A percentile compares a stretch with the other conserved stretches of the same genome.
Conservation (phyloP, 2,888 invertebrate species). For the Chrysolina haemoptera region DNA sequence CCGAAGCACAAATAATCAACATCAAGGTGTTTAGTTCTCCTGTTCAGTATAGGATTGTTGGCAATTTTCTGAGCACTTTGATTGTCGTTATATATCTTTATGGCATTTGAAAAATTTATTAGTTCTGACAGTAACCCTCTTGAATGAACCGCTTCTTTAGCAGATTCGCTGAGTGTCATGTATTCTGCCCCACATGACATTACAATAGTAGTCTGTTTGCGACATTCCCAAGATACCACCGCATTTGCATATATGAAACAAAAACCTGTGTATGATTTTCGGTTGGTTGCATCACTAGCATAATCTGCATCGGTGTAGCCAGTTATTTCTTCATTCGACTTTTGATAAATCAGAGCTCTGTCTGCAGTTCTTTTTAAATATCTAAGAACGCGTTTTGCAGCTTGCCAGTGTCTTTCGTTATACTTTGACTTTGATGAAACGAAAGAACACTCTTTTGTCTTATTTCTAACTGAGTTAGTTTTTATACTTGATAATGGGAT, state of each 20-base stretch:
- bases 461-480: too few species aligned
- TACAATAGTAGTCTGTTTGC: constrained; percentile 15
- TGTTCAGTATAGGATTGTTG: constrained; percentile 9
- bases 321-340: too few species aligned
- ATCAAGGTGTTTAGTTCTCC: constrained; percentile 24
- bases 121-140: background rate
- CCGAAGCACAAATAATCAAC: too few species aligned
- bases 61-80: background rate
- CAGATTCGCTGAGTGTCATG: constrained; percentile 21
- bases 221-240: constrained; percentile 11
- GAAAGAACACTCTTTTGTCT: too few species aligned
- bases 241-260: constrained; percentile 2
- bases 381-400: background rate
- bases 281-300: constrained; percentile 14
- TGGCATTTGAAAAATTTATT: background rate
- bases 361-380: background rate
- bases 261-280: constrained; percentile 16
- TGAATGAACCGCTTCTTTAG: background rate
- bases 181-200: constrained; percentile 18
- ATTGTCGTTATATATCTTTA: background rate
- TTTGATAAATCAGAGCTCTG: too few species aligned
- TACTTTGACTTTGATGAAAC: background rate
- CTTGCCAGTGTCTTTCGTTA: background rate
- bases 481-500: too few species aligned
- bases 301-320: background rate